Percentiles rank a stretch among this genome's conserved stretches.
Evolutionary conservation across 2,888 invertebrate species (phyloP).

Genomic region (Glyphotaelius pellucidus): DNA sequence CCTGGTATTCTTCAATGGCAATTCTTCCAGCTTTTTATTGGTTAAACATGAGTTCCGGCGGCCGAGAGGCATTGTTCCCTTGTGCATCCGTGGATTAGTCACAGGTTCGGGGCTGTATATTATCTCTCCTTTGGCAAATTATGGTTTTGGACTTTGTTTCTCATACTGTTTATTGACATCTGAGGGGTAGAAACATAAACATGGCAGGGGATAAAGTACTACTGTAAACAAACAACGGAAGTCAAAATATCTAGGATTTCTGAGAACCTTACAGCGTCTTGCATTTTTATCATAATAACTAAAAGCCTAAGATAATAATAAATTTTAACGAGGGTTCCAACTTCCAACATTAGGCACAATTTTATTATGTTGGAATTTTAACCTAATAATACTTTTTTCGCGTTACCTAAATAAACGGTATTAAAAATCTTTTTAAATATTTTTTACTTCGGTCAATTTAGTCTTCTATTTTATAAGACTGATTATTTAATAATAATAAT

Average conservation of each 20-base stretch:
- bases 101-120: constrained; percentile 34
- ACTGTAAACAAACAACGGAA: constrained; percentile 18
- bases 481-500: too few relatives aligned
- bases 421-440: too few relatives aligned
- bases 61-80: constrained; percentile 44
- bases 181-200: constrained; percentile 33
- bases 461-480: too few relatives aligned
- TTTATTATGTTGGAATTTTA: background rate
- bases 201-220: background rate
- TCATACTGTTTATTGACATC: constrained; percentile 45
- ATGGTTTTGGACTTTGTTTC: constrained; percentile 36
- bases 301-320: background rate
- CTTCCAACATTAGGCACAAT: background rate
- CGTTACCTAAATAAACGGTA: too few relatives aligned
- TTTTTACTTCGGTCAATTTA: too few relatives aligned
- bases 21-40: constrained; percentile 55
- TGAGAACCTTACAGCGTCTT: background rate
- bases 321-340: background rate
- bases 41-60: constrained; percentile 56
- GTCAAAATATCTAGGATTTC: background rate
- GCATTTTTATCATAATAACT: constrained; percentile 15
- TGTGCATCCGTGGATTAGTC: constrained; percentile 56
- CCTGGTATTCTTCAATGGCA: constrained; percentile 55
- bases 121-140: constrained; percentile 40
- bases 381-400: too few relatives aligned